Evolutionary conservation across 2,888 invertebrate species (phyloP), one percentile per base, ranked within the genome.

Genomic region (Amphipyra berbera): DNA sequence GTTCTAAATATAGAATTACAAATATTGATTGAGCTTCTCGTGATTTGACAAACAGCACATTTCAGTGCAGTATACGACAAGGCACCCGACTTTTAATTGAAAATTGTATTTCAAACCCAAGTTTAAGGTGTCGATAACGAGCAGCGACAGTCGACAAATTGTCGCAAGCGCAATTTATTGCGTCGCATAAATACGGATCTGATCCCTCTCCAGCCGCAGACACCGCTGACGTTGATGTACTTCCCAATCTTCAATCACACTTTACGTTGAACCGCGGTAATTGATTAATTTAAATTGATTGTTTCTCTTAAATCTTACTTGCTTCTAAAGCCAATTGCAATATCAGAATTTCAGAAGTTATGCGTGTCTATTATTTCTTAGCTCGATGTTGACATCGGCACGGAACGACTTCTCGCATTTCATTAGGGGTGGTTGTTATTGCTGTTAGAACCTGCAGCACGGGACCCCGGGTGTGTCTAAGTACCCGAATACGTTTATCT

Each of bases 81-180:
- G 54, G 48, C 27, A 14, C 50, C 45, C 21, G 30, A 46, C 37
- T 52, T 21, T 44, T 42, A 61, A 69, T 61, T 55, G 45, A 58
- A 68, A 61, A 52, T 15, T 45, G 47, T 57, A 46, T 54, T 59
- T 65, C 44, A 66, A 61, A 66, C 49, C 67, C 45, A 54, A 62
- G 61, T 62, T 63, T 71, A 68, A 69, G 68, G 63, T 62, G 59
- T 54, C 60, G 63, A 61, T 78, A 69, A 75, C 71, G 68, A 73
- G 49, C 21, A 14, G 42, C 10, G 59, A 65, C 74, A 61, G 56
- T 61, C 53, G 76, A 84, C 84, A 86, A 87, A 88, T 88, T 79
- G 84, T 76, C 66, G 60, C 79, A 70, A 82, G 82, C 85, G 81
- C 84, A 83, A 88, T 88, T 84, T 86, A 87, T 87, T 79, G 82